Evolutionary conservation across 1,140 invertebrate genomes (phyloP).

Genomic region (Scaptodrosophila lebanonensis): DNA sequence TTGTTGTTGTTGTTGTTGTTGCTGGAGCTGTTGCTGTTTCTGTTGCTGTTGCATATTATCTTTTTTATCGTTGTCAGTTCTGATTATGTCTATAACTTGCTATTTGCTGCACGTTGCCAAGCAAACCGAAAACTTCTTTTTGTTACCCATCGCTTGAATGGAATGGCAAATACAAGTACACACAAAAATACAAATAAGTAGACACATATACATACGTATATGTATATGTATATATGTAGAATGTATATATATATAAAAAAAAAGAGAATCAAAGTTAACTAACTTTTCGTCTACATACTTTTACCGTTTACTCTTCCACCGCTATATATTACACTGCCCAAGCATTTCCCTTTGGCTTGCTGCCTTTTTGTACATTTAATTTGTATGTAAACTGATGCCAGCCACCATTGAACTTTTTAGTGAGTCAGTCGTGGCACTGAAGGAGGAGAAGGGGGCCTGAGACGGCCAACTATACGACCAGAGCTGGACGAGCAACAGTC

Average conservation of each 20-base stretch:
- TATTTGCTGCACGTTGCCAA: constrained; percentile 7
- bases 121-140: neutral
- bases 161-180: neutral
- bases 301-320: neutral
- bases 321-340: neutral
- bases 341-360: constrained; percentile 11
- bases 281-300: constrained; percentile 43
- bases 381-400: constrained; percentile 65
- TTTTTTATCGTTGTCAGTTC: constrained; percentile 7
- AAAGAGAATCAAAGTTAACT: constrained; percentile 17
- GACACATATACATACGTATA: neutral
- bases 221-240: neutral
- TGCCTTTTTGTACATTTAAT: constrained; percentile 51
- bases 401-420: constrained; percentile 64
- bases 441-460: too few species aligned
- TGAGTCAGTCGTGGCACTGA: too few species aligned
- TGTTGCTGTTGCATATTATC: neutral
- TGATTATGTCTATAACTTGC: constrained; percentile 51
- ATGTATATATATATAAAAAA: too few species aligned
- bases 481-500: constrained; percentile 53
- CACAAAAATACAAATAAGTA: too few species aligned
- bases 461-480: too few species aligned
- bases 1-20: too few species aligned
- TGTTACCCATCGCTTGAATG: neutral
- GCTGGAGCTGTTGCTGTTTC: constrained; percentile 8